Base-by-base conservation (phyloP, 2,888 invertebrate species). In the Choreutis nemorana region DNA sequence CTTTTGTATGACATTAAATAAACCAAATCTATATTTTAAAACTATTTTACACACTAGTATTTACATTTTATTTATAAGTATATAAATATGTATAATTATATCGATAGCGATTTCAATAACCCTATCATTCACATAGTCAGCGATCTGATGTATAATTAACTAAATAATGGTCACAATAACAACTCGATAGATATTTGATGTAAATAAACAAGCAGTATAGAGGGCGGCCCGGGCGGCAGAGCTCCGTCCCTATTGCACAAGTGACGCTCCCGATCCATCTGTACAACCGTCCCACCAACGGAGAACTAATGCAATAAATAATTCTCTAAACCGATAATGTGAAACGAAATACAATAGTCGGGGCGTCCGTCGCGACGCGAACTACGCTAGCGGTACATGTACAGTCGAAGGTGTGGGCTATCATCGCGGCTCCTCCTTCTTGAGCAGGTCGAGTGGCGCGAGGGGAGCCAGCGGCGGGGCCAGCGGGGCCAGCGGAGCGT, bases 391-490 rank as follows among this genome's bases (percentile, higher is more conserved):
- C 36, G 44, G 40, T 42, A 40, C 34, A 44, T 35, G 51, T 50
- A 48, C 45, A 48, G 45, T 34, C 39, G 48, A 49, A 48, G 42
- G 46, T 45, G 54, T 50, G 42, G 53, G 59, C 64, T 71, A 79
- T 79, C 79, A 80, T 79, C 80, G 79, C 59, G 80, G 79, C 66
- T 80, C 80, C 54, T 80, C 80, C 55, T 79, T 80, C 55, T 83
- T 83, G 58, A 84, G 83, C 55, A 83, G 82, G 60, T 84, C 83
- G 41, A 79, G 79, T 43, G 83, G 81, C 26, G 78, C 66, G 31
- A 70, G 67, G 31, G 68, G 59, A 11, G 61, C 58, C 30, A 61
- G 56, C 31, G 64, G 51, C 28, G 55, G 53, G 20, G 57, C 55
- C 23, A 52, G 50, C 32, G 52, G 55, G 14, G 64, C 58, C 7